Evolutionary conservation across 2,113 vertebrate species (phyloP).

Genomic region (Chaetodon auriga): DNA sequence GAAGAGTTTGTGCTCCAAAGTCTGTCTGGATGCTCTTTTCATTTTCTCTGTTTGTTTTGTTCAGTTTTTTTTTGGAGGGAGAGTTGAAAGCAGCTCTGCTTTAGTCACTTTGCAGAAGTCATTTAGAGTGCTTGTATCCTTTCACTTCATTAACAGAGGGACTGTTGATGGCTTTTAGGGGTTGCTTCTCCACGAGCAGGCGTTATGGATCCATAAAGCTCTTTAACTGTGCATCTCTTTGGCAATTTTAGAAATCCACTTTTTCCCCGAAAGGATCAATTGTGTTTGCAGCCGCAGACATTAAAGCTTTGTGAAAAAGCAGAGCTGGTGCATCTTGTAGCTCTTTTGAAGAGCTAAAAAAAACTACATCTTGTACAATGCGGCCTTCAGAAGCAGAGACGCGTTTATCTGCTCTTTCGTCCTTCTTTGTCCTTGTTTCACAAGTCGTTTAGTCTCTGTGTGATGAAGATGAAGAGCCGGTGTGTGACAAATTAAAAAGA

Average conservation of each 20-base stretch:
- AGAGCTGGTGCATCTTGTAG: background rate
- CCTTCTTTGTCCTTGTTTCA: background rate
- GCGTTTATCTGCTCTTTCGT: background rate
- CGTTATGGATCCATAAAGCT: background rate
- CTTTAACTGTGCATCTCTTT: too few relatives aligned
- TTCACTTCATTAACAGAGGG: background rate
- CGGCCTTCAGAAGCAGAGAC: background rate
- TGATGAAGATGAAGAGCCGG: background rate
- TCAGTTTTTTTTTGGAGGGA: background rate
- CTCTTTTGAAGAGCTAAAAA: background rate
- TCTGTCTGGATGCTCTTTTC: background rate
- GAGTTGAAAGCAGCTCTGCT: background rate
- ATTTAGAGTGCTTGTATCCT: background rate
- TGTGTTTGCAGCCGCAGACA: too few relatives aligned
- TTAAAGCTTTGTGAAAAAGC: background rate
- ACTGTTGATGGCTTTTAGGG: background rate
- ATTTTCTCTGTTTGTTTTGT: background rate
- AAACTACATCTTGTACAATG: background rate
- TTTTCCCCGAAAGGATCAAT: too few relatives aligned
- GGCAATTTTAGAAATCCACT: too few relatives aligned
- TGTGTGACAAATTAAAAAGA: background rate
- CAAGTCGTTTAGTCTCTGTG: background rate
- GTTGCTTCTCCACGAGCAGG: background rate
- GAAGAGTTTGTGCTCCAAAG: background rate
- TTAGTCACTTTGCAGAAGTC: background rate